phyloP scores from a whole-genome alignment of 2,888 invertebrate genomes.

The Chloroclystis v-ata region DNA sequence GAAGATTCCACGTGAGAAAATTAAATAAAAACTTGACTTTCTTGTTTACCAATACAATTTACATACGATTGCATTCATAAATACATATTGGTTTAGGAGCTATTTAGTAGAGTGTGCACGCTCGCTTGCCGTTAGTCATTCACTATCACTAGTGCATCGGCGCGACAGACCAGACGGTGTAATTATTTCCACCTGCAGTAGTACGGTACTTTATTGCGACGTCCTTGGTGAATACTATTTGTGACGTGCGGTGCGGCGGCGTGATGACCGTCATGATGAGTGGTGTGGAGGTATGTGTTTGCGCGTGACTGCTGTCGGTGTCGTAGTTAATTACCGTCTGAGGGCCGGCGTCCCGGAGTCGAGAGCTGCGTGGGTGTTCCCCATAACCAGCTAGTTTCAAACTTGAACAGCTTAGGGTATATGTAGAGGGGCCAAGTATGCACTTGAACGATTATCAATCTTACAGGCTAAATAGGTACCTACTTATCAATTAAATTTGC shows the following conservation, averaged over 20 bases:
- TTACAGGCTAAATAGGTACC: too few relatives aligned
- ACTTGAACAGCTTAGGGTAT: constrained; percentile 23
- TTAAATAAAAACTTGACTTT: constrained; percentile 38
- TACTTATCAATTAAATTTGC: too few relatives aligned
- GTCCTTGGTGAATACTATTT: neutral
- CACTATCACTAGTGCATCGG: constrained; percentile 8
- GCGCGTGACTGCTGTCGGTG: too few relatives aligned
- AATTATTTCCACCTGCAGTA: neutral
- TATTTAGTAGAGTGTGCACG: constrained; percentile 25
- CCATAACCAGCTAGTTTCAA: constrained; percentile 26
- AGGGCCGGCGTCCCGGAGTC: neutral
- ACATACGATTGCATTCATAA: constrained; percentile 30
- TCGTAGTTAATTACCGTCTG: neutral
- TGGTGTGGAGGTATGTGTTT: too few relatives aligned
- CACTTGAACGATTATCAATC: too few relatives aligned
- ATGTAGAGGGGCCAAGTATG: constrained; percentile 19
- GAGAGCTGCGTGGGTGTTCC: constrained; percentile 18
- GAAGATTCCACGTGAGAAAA: constrained; percentile 38
- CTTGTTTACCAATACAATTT: constrained; percentile 36
- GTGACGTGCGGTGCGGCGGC: too few relatives aligned
- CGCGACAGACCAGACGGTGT: neutral
- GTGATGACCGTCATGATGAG: too few relatives aligned
- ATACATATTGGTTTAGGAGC: constrained; percentile 42
- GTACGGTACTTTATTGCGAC: neutral
- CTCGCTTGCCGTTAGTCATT: constrained; percentile 18